Base-by-base conservation (phyloP, 2,797 vertebrate genomes). In the Florisuga fusca region DNA sequence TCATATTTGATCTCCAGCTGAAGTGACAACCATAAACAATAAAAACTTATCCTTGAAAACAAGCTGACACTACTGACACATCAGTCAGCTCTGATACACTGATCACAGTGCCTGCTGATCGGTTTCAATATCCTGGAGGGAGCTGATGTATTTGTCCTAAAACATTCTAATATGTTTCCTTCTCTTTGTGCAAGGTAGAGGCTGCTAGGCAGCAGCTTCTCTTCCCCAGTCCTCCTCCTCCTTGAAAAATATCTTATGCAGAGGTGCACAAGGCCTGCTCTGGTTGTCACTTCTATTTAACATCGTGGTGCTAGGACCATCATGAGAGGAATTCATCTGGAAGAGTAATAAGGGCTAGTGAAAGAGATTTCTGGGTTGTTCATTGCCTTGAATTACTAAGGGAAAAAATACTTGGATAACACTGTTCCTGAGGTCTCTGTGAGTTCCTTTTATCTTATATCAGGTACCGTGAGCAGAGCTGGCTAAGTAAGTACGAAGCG, bases 11-110 rank as follows among this genome's bases (percentile, higher is more conserved):
- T 84, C 63, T 88, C 36, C 46, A 88, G 54, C 50, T 63, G 89
- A 91, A 93, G 74, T 31, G 45, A 88, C 77, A 94, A 43, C 67
- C 45, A 43, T 26, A 94, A 93, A 76, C 87, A 92, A 71, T 72
- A 80, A 76, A 68, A 84, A 81, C 67, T 69, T 93, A 76, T 19
- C 41, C 77, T 58, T 85, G 74, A 81, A 76, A 91, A 62, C 62
- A 86, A 48, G 20, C 83, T 94, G 90, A 83, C 75, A 57, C 23
- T 73, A 43, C 82, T 90, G 74, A 67, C 45, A 46, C 33, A 67
- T 73, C 73, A 79, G 66, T 79, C 87, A 90, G 55, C 33, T 67
- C 45, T 90, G 48, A 59, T 86, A 45, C 1, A 3, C 26, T 82
- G 76, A 81, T 95, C 90, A 89, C 87, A 78, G 55, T 15, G 10